phyloP scores from a whole-genome alignment of 2,888 invertebrate species.

The Drosophila anomelani region DNA sequence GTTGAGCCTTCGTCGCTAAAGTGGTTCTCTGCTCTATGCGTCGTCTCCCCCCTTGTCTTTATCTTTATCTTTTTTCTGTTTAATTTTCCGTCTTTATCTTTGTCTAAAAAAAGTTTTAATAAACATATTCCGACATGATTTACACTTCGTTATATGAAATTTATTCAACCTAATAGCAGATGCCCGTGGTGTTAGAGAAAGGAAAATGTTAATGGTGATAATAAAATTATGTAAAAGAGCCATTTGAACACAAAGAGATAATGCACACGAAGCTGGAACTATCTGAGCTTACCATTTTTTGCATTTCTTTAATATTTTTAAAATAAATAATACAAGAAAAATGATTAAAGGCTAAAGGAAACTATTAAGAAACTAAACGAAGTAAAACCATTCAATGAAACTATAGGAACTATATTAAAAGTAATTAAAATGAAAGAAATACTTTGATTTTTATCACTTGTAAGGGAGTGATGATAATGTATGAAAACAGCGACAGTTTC shows the following conservation, averaged over 20 bases:
- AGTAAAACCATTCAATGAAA: too few relatives aligned
- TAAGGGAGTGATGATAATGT: background rate
- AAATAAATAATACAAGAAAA: background rate
- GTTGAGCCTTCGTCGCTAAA: conserved; percentile 56
- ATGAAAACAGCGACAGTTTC: conserved; percentile 5
- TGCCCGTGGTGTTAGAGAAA: conserved; percentile 2
- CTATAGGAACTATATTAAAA: background rate
- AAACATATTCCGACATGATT: conserved; percentile 61
- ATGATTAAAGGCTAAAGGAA: too few relatives aligned
- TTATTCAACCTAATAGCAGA: conserved; percentile 26
- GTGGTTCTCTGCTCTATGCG: conserved; percentile 7
- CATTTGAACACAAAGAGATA: conserved; percentile 2
- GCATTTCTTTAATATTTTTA: background rate
- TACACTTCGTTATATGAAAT: conserved; percentile 43
- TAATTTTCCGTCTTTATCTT: conserved; percentile 33
- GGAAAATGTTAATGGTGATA: conserved; percentile 16
- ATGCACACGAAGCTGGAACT: background rate
- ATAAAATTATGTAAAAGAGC: conserved; percentile 24
- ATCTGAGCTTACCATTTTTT: background rate
- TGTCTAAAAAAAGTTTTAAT: conserved; percentile 57
- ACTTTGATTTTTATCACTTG: background rate
- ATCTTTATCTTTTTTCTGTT: conserved; percentile 5
- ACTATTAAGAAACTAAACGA: too few relatives aligned
- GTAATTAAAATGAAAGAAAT: background rate
- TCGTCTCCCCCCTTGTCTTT: background rate